These are phyloP conservation scores for Channa maculata DNA, from an alignment of 2,113 vertebrate species.

Conservation along the genomic window DNA sequence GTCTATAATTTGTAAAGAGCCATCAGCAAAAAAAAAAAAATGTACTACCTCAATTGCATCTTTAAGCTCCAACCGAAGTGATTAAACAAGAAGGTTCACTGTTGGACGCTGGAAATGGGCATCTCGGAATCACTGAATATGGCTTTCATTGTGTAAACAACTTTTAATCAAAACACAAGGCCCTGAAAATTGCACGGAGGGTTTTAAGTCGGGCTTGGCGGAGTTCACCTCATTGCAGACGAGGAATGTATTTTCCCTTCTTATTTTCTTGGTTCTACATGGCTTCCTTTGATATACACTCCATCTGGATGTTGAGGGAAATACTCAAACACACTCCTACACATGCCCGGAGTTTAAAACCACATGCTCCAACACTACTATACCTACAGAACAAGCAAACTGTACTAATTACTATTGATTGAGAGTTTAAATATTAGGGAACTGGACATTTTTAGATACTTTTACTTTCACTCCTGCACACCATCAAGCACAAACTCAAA, in stretches of 20 bases:
- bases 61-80: conserved; percentile 28
- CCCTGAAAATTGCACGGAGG: conserved; percentile 27
- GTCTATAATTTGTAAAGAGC: conserved; percentile 37
- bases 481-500: conserved; percentile 7
- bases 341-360: conserved; percentile 55
- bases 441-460: conserved; percentile 9
- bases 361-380: conserved; percentile 65
- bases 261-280: conserved; percentile 80
- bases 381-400: conserved; percentile 40
- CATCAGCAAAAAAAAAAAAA: conserved; percentile 3
- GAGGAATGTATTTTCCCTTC: conserved; percentile 72
- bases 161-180: conserved; percentile 65
- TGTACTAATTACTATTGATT: conserved; percentile 72
- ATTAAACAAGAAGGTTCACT: conserved; percentile 58
- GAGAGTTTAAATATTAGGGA: conserved; percentile 56
- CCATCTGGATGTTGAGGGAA: conserved; percentile 72
- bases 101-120: conserved; percentile 33
- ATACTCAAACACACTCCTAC: conserved; percentile 66
- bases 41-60: conserved; percentile 6
- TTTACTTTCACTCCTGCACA: conserved; percentile 21
- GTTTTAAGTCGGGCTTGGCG: conserved; percentile 48
- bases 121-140: conserved; percentile 35
- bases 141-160: conserved; percentile 67
- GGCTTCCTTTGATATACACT: conserved; percentile 77
- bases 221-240: conserved; percentile 70